Evolutionary conservation across 2,113 vertebrate species (phyloP), one percentile per base, ranked within the genome.

Genomic region (Chaetorhynchus papuensis): DNA sequence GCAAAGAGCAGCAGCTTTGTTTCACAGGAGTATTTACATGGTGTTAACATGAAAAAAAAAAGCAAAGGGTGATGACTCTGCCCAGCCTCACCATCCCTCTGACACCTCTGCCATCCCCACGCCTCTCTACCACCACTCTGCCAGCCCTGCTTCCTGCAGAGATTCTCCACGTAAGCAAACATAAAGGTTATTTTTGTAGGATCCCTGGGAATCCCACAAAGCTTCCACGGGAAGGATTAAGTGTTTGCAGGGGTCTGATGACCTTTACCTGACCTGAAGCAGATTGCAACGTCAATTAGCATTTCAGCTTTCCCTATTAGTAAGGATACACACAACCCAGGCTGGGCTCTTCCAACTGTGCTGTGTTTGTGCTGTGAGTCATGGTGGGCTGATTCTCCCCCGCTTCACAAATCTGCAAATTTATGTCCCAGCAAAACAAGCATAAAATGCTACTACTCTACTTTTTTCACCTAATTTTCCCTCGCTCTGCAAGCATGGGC

Each of bases 251-350:
- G 13, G 30, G 77, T 72, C 89, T 79, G 63, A 94, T 83, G 82
- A 95, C 93, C 79, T 93, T 82, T 92, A 92, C 92, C 85, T 95
- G 91, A 89, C 76, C 41, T n/a, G 68, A 85, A 69, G 90, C 91
- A 83, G 83, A 88, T 61, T 39, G 23, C 74, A 44, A 87, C 4
- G 14, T 83, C 71, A 81, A 87, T 94, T 83, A 93, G 74, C 83
- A 77, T 92, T 89, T 94, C 87, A 89, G 83, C 71, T 94, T 87
- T 68, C 72, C 86, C 90, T 93, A 17, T 82, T 68, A 93, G 87
- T 31, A 90, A 56, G 75, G 90, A 93, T 85, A 78, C 75, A 90
- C 80, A 76, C 28, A 41, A 39, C 75, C 78, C 94, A 75, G 69
- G 70, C 68, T 59, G 57, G 80, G 89, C 83, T 93, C 68, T 82